phyloP scores from a whole-genome alignment of 2,888 invertebrate species.

The Pinctada fucata region DNA sequence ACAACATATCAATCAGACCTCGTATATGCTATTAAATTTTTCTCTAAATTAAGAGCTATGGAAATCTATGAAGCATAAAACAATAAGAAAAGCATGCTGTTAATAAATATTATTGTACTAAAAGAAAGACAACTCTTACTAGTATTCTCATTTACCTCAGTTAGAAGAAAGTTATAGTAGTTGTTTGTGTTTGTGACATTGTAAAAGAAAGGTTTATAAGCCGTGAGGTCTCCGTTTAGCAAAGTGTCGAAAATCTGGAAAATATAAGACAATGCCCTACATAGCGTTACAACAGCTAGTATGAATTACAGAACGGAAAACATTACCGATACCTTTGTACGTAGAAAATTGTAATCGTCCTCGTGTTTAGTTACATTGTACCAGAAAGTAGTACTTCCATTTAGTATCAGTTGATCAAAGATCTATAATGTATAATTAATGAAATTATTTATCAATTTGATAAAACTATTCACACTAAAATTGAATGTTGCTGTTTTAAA shows the following conservation, averaged over 20 bases:
- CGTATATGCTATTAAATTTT: no score
- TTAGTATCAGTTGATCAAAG: slow-evolving; percentile 66
- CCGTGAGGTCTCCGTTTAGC: slow-evolving; percentile 71
- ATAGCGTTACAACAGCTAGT: no score
- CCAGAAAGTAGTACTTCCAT: slow-evolving; percentile 65
- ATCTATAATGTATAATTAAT: slow-evolving; percentile 62
- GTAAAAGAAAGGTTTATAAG: slow-evolving; percentile 68
- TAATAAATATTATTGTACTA: no score
- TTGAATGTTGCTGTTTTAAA: no score
- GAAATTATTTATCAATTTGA: no score
- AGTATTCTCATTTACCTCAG: slow-evolving; percentile 55
- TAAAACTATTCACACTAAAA: no score
- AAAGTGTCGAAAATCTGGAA: slow-evolving; percentile 79
- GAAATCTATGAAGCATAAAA: no score
- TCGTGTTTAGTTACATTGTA: slow-evolving; percentile 66
- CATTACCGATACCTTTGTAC: slow-evolving; percentile 53
- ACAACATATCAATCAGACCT: no score
- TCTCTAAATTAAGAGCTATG: no score
- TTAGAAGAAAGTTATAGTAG: slow-evolving; percentile 71
- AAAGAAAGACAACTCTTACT: background rate
- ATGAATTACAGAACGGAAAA: no score
- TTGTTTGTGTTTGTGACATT: slow-evolving; percentile 70
- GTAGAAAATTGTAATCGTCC: slow-evolving; percentile 68
- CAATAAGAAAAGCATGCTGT: no score
- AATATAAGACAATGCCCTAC: background rate